Percentiles rank a stretch among this genome's conserved stretches.
Conservation (phyloP, 2,113 vertebrate genomes). For the Pluvialis apricaria region DNA sequence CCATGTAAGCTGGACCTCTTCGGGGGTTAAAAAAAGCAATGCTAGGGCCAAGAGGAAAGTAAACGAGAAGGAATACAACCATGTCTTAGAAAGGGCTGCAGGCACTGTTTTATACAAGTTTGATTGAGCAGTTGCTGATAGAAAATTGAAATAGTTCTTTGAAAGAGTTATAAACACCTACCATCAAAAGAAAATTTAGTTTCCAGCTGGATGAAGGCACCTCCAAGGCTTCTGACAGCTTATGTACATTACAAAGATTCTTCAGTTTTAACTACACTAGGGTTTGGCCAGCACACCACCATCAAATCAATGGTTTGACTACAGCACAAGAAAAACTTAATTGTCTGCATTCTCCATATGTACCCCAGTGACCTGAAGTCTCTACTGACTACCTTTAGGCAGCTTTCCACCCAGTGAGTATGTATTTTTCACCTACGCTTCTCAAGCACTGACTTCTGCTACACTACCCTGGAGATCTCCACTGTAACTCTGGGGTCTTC, state of each 20-base stretch:
- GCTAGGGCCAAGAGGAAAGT: neutral
- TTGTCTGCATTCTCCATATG: fast-evolving
- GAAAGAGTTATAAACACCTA: neutral
- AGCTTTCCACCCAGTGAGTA: neutral
- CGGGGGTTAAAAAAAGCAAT: neutral
- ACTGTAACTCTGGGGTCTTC: neutral
- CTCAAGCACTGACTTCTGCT: neutral
- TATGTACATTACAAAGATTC: neutral
- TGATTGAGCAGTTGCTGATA: neutral
- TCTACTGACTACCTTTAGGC: neutral
- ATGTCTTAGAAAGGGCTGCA: neutral
- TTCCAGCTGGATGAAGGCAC: neutral
- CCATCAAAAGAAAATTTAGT: neutral
- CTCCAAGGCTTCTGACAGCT: neutral
- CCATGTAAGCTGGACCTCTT: neutral
- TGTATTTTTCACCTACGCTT: neutral
- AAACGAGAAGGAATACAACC: neutral
- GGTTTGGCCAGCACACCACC: neutral
- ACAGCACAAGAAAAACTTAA: neutral
- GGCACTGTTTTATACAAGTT: neutral
- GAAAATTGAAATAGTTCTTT: neutral
- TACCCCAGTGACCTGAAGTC: neutral
- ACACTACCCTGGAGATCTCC: neutral
- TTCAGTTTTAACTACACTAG: neutral
- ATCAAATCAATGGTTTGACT: neutral